phyloP scores from a whole-genome alignment of 2,797 vertebrate genomes.

The Diplodus sargus region DNA sequence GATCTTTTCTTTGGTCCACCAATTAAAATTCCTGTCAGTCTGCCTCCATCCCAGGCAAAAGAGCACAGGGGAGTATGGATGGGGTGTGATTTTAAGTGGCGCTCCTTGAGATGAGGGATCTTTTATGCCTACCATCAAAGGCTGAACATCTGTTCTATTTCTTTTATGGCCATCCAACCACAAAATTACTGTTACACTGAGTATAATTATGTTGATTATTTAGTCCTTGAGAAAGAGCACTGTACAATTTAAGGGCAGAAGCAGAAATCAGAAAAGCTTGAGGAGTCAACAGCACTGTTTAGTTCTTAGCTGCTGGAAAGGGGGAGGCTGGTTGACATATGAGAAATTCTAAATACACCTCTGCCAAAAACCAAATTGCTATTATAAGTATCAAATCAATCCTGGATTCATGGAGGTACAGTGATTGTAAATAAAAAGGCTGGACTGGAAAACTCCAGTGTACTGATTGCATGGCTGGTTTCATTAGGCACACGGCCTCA shows the following conservation, averaged over 20 bases:
- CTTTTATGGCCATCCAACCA: constrained; percentile 78
- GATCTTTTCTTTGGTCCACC: constrained; percentile 43
- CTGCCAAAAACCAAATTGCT: constrained; percentile 25
- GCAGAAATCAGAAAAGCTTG: constrained; percentile 11
- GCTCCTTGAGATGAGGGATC: constrained; percentile 72
- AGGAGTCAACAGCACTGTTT: constrained; percentile 31
- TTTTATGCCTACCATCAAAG: constrained; percentile 75
- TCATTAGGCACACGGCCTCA: constrained; percentile 64
- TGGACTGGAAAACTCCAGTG: constrained; percentile 33
- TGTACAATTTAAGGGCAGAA: constrained; percentile 57
- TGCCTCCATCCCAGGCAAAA: constrained; percentile 37
- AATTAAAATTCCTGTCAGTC: constrained; percentile 69
- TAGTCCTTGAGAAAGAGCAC: constrained; percentile 79
- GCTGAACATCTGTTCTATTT: constrained; percentile 78
- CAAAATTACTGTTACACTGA: constrained; percentile 74
- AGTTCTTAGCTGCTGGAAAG: constrained; percentile 7
- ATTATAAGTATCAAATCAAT: constrained; percentile 36
- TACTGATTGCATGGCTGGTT: constrained; percentile 59
- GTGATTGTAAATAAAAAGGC: constrained; percentile 41
- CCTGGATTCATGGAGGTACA: constrained; percentile 20
- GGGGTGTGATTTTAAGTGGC: constrained; percentile 65
- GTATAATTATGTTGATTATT: constrained; percentile 82
- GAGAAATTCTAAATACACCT: neutral
- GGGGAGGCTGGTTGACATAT: neutral
- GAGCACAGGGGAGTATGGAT: constrained; percentile 48